Conservation (phyloP, 1,140 invertebrate species). For the Sinonovacula constricta region DNA sequence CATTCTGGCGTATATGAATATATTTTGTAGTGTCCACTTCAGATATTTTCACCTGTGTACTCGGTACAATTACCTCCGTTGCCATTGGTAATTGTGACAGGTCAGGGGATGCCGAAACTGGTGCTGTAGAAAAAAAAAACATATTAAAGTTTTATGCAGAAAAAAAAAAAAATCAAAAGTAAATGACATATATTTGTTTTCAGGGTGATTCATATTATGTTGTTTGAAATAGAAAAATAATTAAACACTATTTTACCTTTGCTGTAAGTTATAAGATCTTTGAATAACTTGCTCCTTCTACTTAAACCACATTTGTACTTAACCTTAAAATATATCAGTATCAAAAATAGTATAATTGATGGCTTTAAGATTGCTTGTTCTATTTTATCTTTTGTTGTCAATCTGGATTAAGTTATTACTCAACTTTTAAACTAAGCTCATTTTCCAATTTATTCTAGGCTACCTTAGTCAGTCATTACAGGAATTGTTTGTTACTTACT, state of each 20-base stretch:
- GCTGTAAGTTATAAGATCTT: neutral
- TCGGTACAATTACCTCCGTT: constrained; percentile 74
- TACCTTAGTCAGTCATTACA: no score
- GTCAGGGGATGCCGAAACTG: constrained; percentile 67
- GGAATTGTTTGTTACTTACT: no score
- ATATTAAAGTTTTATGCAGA: neutral
- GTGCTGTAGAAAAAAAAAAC: constrained; percentile 59
- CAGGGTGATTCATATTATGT: neutral
- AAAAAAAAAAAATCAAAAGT: neutral
- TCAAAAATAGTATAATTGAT: no score
- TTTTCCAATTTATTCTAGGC: no score
- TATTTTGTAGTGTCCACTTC: constrained; percentile 77
- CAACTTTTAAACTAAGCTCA: no score
- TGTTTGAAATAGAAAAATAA: neutral
- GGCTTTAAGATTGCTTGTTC: no score
- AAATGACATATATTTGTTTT: neutral
- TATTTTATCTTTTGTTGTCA: no score
- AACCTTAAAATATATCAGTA: no score
- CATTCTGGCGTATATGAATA: constrained; percentile 77
- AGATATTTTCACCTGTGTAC: constrained; percentile 76
- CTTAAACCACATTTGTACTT: no score
- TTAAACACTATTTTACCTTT: neutral
- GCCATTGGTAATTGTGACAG: constrained; percentile 69
- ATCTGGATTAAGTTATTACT: no score
- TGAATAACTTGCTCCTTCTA: neutral